These are phyloP conservation scores for Sebastes minor DNA, from an alignment of 2,797 vertebrate genomes.

Conservation along the genomic window DNA sequence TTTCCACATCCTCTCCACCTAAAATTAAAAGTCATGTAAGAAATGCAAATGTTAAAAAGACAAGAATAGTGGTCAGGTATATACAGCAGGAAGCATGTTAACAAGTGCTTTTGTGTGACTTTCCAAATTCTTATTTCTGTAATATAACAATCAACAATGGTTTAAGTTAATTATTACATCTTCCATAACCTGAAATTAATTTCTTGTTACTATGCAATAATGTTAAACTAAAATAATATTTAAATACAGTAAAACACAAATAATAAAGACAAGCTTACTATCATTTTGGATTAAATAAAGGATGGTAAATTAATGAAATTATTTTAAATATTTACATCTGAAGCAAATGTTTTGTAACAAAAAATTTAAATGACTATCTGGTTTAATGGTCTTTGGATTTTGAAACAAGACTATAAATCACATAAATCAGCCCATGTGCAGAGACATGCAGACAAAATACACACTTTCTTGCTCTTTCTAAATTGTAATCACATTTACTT, in stretches of 20 bases:
- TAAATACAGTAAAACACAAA: background rate
- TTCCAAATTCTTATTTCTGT: background rate
- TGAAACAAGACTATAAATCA: background rate
- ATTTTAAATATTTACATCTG: background rate
- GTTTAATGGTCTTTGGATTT: background rate
- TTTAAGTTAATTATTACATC: background rate
- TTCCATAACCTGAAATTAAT: background rate
- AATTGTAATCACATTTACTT: background rate
- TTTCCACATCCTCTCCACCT: constrained; percentile 85
- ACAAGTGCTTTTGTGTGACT: background rate
- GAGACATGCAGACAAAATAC: background rate
- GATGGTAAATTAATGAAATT: background rate
- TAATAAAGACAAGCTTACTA: background rate
- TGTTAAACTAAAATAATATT: background rate
- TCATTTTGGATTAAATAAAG: background rate
- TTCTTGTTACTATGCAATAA: background rate
- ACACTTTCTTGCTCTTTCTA: background rate
- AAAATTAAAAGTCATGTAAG: background rate
- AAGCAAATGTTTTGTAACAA: background rate
- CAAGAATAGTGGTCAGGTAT: background rate
- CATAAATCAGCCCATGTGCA: background rate
- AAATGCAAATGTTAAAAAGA: background rate
- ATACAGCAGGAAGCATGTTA: background rate
- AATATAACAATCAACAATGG: background rate
- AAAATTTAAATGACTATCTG: background rate